phyloP scores from a whole-genome alignment of 2,888 invertebrate genomes.

The Drosophila kuntzei region DNA sequence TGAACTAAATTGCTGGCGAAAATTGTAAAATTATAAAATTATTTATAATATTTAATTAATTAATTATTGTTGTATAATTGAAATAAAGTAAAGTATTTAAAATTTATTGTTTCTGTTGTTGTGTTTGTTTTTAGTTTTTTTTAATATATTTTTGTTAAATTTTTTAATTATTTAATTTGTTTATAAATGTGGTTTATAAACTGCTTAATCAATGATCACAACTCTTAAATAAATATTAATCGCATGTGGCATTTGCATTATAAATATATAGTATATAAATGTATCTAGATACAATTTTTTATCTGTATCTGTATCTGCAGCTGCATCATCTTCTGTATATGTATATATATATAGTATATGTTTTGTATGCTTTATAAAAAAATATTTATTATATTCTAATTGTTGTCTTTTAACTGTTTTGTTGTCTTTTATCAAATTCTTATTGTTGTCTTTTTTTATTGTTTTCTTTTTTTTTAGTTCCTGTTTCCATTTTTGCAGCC shows the following conservation, averaged over 20 bases:
- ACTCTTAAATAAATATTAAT: constrained; percentile 84
- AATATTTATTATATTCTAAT: constrained; percentile 29
- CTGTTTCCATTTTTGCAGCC: constrained; percentile 32
- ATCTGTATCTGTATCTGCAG: constrained; percentile 40
- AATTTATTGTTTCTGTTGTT: constrained; percentile 32
- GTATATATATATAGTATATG: constrained; percentile 24
- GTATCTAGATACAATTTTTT: constrained; percentile 40
- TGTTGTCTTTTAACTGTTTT: constrained; percentile 16
- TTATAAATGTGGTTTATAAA: constrained; percentile 69
- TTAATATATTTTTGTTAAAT: constrained; percentile 22
- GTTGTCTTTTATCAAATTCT: constrained; percentile 16
- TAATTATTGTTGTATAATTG: constrained; percentile 25
- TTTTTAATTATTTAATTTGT: constrained; percentile 49
- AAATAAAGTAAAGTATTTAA: constrained; percentile 38
- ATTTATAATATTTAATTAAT: constrained; percentile 15
- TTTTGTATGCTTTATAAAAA: constrained; percentile 40
- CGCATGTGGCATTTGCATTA: constrained; percentile 73
- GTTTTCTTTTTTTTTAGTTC: constrained; percentile 29
- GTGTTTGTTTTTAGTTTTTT: constrained; percentile 17
- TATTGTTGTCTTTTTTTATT: constrained; percentile 28
- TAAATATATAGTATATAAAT: constrained; percentile 44
- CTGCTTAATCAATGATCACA: constrained; percentile 86
- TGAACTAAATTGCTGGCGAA: constrained; percentile 63
- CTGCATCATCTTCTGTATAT: constrained; percentile 24
- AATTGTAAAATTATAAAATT: constrained; percentile 59